Conservation (phyloP, 2,113 vertebrate genomes). For the Mastomys natalensis region DNA sequence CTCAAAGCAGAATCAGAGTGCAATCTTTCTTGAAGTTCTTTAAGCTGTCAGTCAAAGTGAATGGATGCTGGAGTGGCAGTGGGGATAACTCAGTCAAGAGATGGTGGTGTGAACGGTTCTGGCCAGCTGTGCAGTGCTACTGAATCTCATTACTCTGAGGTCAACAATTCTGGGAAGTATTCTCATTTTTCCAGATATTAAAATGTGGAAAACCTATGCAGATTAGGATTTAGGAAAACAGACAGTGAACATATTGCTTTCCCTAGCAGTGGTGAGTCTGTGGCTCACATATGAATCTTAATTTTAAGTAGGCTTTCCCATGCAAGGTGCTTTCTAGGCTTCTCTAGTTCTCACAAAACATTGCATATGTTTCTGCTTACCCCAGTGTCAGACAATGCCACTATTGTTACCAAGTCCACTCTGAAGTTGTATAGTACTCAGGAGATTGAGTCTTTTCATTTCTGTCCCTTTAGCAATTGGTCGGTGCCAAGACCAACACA, state of each 20-base stretch:
- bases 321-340: not conserved
- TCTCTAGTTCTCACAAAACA: not conserved
- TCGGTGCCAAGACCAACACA: not conserved
- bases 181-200: slow-evolving; percentile 20
- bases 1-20: slow-evolving; percentile 57
- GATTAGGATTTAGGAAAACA: not conserved
- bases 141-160: not conserved
- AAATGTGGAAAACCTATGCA: slow-evolving; percentile 17
- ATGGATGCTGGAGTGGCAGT: not conserved
- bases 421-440: not conserved
- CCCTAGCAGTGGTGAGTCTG: too few relatives aligned
- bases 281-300: not conserved
- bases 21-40: slow-evolving; percentile 29
- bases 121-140: not conserved
- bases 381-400: too few relatives aligned
- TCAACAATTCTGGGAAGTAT: not conserved
- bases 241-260: not conserved
- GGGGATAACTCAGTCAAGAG: not conserved
- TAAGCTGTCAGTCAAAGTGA: slow-evolving; percentile 46
- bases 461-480: not conserved
- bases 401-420: not conserved
- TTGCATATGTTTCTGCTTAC: too few relatives aligned
- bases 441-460: not conserved
- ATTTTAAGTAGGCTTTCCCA: not conserved
- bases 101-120: not conserved